Conservation (phyloP, 2,113 vertebrate genomes). For the Phaethon lepturus region DNA sequence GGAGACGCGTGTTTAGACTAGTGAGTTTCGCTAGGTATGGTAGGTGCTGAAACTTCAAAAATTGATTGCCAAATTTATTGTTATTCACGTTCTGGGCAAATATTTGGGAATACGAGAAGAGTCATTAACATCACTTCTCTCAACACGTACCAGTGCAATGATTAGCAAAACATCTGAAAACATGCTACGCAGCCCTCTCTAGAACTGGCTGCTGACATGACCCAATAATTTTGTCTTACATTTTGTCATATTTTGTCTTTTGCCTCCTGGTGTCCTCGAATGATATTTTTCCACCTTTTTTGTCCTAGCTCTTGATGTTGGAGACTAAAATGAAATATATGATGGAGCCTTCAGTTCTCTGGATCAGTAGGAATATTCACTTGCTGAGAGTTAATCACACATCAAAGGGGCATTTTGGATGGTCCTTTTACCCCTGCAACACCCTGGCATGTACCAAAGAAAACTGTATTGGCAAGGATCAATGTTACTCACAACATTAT, state of each 20-base stretch:
- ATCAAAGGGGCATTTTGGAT: neutral
- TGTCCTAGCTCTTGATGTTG: neutral
- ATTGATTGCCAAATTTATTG: constrained; percentile 5
- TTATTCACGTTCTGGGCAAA: neutral
- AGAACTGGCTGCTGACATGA: neutral
- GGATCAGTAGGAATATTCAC: neutral
- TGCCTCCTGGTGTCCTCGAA: neutral
- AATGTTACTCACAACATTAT: neutral
- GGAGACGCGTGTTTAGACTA: constrained; percentile 35
- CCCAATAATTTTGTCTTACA: neutral
- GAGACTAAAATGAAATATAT: neutral
- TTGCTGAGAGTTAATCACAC: neutral
- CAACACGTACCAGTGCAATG: neutral
- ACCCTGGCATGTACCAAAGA: neutral
- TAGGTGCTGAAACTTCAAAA: constrained; percentile 1
- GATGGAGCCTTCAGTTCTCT: neutral
- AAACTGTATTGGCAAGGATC: neutral
- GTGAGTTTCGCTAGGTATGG: neutral
- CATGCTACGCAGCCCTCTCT: neutral
- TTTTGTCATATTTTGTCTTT: neutral
- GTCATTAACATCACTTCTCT: neutral
- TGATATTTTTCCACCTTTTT: neutral
- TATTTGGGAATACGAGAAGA: neutral
- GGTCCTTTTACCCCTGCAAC: neutral
- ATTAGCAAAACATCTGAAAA: neutral